Conservation (phyloP, 2,797 vertebrate genomes). For the Sebastes jordani region DNA sequence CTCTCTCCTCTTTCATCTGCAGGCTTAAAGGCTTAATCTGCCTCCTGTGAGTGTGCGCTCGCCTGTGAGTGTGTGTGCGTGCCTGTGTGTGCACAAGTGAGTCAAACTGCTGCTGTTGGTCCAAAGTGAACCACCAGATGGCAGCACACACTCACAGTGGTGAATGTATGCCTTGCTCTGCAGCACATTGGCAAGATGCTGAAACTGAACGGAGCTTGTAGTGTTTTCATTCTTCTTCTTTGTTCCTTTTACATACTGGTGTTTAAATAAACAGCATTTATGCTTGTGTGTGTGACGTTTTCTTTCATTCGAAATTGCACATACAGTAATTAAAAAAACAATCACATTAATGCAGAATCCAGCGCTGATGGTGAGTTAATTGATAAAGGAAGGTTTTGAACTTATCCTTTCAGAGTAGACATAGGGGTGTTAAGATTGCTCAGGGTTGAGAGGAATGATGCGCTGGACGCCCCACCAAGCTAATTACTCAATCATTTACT, state of each 20-base stretch:
- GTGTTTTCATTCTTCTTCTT: neutral
- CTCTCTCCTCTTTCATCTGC: slow-evolving; percentile 61
- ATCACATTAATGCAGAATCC: too few relatives aligned
- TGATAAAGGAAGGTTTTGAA: neutral
- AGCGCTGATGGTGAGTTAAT: neutral
- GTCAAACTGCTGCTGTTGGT: neutral
- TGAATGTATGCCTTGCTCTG: slow-evolving; percentile 7
- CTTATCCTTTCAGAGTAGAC: neutral
- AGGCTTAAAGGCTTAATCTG: slow-evolving; percentile 69
- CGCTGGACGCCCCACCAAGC: neutral
- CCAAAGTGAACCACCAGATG: slow-evolving; percentile 34
- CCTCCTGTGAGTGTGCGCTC: slow-evolving; percentile 33
- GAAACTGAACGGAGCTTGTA: neutral
- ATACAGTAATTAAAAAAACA: neutral
- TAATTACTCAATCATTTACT: slow-evolving; percentile 20
- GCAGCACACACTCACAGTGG: slow-evolving; percentile 41
- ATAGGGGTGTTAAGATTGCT: neutral
- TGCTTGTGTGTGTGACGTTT: neutral
- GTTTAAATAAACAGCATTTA: neutral
- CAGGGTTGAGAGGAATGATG: neutral
- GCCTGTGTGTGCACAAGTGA: neutral
- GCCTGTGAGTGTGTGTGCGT: slow-evolving; percentile 9
- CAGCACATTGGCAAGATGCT: neutral
- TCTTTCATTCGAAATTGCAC: neutral
- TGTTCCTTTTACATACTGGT: neutral